phyloP scores from a whole-genome alignment of 1,140 invertebrate genomes.

The Babylonia areolata region DNA sequence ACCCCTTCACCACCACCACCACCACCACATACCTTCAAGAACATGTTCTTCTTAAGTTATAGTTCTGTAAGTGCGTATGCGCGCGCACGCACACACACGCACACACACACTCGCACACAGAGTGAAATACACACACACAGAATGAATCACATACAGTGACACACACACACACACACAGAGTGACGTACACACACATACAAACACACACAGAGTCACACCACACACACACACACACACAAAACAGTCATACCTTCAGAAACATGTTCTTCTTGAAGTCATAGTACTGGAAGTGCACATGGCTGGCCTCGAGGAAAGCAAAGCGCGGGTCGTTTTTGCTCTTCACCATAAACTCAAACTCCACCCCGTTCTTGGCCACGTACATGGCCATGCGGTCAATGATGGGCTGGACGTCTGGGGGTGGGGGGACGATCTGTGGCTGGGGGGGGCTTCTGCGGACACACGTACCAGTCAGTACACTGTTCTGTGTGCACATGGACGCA shows the following conservation, averaged over 20 bases:
- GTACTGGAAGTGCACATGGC: conserved; percentile 68
- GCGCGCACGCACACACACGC: too few species aligned
- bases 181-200: too few species aligned
- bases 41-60: too few species aligned
- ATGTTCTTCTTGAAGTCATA: conserved; percentile 71
- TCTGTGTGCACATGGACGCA: too few species aligned
- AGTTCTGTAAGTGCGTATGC: neutral
- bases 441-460: neutral
- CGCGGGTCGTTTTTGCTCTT: conserved; percentile 90
- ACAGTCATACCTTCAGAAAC: conserved; percentile 60
- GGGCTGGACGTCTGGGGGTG: conserved; percentile 86
- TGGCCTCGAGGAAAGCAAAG: conserved; percentile 76
- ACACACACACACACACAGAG: too few species aligned
- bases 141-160: too few species aligned
- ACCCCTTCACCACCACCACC: too few species aligned
- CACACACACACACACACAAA: too few species aligned
- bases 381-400: conserved; percentile 97
- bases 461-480: neutral
- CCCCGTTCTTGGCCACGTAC: conserved; percentile 95
- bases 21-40: too few species aligned
- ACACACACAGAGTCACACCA: too few species aligned
- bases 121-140: too few species aligned
- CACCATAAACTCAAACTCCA: conserved; percentile 92
- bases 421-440: conserved; percentile 77
- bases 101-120: too few species aligned